These are phyloP conservation scores for Sarcophaga rosellei DNA, from an alignment of 2,888 invertebrate genomes.

Conservation along the genomic window DNA sequence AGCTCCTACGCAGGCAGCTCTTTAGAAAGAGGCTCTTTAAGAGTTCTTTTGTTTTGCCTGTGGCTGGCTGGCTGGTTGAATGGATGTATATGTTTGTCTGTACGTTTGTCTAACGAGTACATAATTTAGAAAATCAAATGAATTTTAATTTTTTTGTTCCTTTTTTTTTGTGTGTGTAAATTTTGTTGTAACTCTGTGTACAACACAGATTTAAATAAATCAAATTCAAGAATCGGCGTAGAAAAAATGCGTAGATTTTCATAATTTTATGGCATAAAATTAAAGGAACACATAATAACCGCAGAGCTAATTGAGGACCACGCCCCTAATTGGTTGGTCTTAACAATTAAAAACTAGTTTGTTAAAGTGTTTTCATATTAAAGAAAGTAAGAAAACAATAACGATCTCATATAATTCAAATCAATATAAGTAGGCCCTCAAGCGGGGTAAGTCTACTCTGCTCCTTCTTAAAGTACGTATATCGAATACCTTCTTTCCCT, in stretches of 20 bases:
- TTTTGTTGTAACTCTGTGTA: not conserved
- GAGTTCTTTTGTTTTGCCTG: not conserved
- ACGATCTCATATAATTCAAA: too few species aligned
- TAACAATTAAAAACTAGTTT: too few species aligned
- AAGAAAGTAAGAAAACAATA: too few species aligned
- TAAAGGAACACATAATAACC: too few species aligned
- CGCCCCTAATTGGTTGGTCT: too few species aligned
- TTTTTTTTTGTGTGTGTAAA: not conserved
- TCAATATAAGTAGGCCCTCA: too few species aligned
- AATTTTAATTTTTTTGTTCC: not conserved
- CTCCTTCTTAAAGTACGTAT: too few species aligned
- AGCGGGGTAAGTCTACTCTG: too few species aligned
- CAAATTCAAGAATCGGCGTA: not conserved
- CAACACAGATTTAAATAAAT: not conserved
- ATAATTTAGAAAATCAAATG: constrained; percentile 35
- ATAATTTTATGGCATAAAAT: too few species aligned
- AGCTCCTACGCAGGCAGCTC: not conserved
- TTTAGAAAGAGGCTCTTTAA: not conserved
- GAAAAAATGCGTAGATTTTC: not conserved
- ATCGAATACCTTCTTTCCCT: too few species aligned
- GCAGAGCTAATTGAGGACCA: too few species aligned
- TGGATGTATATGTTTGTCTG: not conserved
- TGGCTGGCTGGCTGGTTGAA: not conserved
- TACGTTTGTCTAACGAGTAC: not conserved
- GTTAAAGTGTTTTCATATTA: too few species aligned